Evolutionary conservation across 2,113 vertebrate genomes (phyloP).

Genomic region (Tragelaphus scriptus): DNA sequence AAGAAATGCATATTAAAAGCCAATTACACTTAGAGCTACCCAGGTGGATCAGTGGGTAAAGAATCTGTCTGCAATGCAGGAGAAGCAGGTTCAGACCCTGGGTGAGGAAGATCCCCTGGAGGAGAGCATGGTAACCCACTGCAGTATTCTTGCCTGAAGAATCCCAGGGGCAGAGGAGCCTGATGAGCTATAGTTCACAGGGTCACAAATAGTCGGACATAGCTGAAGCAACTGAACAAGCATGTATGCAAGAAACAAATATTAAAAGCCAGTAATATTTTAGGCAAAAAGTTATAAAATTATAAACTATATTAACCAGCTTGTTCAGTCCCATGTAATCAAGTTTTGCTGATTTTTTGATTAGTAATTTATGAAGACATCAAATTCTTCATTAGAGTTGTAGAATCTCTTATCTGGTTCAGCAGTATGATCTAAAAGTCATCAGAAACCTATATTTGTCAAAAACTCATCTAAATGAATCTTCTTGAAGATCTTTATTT

Average conservation of each 20-base stretch:
- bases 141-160: not conserved
- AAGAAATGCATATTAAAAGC: not conserved
- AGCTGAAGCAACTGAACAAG: not conserved
- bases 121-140: not conserved
- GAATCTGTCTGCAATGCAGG: not conserved
- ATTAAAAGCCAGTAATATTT: not conserved
- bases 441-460: not conserved
- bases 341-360: not conserved
- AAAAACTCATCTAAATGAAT: not conserved
- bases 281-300: not conserved
- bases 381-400: not conserved
- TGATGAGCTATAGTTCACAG: not conserved
- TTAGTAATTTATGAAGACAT: not conserved
- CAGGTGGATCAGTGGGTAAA: not conserved
- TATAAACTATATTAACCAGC: not conserved
- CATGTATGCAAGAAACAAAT: not conserved
- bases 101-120: not conserved
- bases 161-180: not conserved
- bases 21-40: not conserved
- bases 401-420: not conserved
- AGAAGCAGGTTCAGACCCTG: fast-evolving
- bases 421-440: not conserved
- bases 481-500: not conserved
- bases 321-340: not conserved
- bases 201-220: not conserved